Percentiles rank a stretch among this genome's conserved stretches.
Evolutionary conservation across 2,113 vertebrate genomes (phyloP).

Genomic region (Potamarius usumacintae): DNA sequence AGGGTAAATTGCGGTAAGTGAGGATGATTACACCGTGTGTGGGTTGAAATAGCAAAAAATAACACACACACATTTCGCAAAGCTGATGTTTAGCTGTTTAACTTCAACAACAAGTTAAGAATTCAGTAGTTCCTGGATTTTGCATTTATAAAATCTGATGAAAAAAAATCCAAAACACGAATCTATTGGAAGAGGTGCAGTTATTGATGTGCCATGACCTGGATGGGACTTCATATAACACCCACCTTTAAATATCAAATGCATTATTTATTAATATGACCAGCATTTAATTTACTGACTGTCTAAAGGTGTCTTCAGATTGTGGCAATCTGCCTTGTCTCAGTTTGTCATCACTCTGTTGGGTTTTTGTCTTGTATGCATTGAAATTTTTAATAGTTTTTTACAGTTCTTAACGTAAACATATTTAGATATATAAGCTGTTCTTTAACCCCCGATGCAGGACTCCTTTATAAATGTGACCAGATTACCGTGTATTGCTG

Average conservation of each 20-base stretch:
- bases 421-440: not conserved
- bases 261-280: not conserved
- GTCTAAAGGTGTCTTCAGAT: not conserved
- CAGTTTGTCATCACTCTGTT: not conserved
- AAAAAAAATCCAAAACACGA: not conserved
- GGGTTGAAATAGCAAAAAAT: not conserved
- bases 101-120: not conserved
- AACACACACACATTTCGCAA: not conserved
- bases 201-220: not conserved
- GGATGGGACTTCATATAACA: too few species aligned
- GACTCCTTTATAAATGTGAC: not conserved
- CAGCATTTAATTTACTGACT: not conserved
- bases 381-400: not conserved
- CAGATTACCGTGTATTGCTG: slow-evolving; percentile 31
- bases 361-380: not conserved
- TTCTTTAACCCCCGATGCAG: not conserved
- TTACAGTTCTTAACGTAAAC: not conserved
- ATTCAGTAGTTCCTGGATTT: not conserved
- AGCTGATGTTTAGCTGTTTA: not conserved
- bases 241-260: not conserved
- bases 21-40: not conserved
- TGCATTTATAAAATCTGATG: not conserved
- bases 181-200: not conserved
- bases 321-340: not conserved
- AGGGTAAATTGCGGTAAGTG: not conserved